phyloP scores from a whole-genome alignment of 2,888 invertebrate genomes.

The Drosophila macrospina region DNA sequence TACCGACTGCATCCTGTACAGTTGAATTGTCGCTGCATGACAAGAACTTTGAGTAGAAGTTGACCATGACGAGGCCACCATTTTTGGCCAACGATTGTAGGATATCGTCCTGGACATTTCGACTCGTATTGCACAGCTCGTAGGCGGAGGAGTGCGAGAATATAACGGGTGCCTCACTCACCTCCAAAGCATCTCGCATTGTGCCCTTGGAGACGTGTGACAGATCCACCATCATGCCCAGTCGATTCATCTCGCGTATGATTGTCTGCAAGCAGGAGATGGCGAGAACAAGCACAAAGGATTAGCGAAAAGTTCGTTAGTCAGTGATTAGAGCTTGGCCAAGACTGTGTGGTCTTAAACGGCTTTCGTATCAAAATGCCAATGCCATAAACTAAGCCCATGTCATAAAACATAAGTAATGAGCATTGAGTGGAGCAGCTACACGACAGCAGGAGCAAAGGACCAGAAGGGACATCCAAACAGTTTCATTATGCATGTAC shows the following conservation, averaged over 20 bases:
- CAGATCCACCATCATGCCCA: slow-evolving; percentile 95
- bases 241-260: slow-evolving; percentile 94
- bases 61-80: slow-evolving; percentile 94
- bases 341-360: slow-evolving; percentile 28
- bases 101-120: slow-evolving; percentile 93
- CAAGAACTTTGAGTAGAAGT: slow-evolving; percentile 92
- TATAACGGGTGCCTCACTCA: slow-evolving; percentile 92
- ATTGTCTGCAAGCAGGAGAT: slow-evolving; percentile 87
- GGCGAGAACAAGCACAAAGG: neutral
- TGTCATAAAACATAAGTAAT: slow-evolving; percentile 79
- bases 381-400: slow-evolving; percentile 54
- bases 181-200: slow-evolving; percentile 92
- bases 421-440: slow-evolving; percentile 35
- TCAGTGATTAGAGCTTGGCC: slow-evolving; percentile 55
- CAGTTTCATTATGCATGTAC: slow-evolving; percentile 69
- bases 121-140: slow-evolving; percentile 91
- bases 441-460: neutral
- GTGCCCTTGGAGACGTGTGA: slow-evolving; percentile 93
- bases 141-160: slow-evolving; percentile 95
- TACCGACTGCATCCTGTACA: slow-evolving; percentile 92
- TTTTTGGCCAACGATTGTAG: slow-evolving; percentile 90
- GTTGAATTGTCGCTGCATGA: slow-evolving; percentile 91
- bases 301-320: slow-evolving; percentile 53
- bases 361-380: slow-evolving; percentile 55
- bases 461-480: slow-evolving; percentile 30